Base-by-base conservation (phyloP, 1,140 invertebrate genomes). In the Venturia canescens region DNA sequence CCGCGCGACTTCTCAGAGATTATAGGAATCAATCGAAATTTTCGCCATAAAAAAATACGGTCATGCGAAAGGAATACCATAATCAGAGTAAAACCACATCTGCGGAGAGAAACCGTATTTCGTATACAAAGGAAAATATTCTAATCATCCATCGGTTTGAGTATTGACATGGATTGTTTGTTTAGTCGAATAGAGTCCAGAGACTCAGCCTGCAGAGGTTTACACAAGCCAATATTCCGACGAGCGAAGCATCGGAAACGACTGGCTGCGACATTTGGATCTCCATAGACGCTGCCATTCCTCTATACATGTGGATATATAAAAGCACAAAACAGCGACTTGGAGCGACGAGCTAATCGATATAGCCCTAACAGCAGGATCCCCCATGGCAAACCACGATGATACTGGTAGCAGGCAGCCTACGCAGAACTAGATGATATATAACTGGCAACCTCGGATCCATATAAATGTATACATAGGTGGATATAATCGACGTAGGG, bases 331-430 rank as follows among this genome's bases (percentile, higher is more conserved):
- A n/a, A 31, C 67, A 38, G 31, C 67, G 31, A 70, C 67, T 70
- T 70, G 67, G 38, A 70, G 44, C 31, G 67, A 44, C 18, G 9
- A 38, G 67, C 67, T 38, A 70, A 70, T 70, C 67, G 67, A 70
- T 70, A 70, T 60, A 60, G 21, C 57, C 67, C 67, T 15, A 70
- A 70, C 67, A 34, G 66, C 67, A 34, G 66, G 57, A 67, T 29
- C 66, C 66, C 67, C 29, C 9, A 38, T 34, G 13, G 67, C 31
- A 38, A 21, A 34, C 67, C 31, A 38, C n/a, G 67, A 70, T 70
- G 29, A 34, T 11, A 31, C 16, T 70, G 18, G 57, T 60, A 21
- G 57, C 57, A 60, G 21, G 1, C 6, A 60, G 57, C 3, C 57
- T 60, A 60, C 57, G 21, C 57, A 23, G 18, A 60, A 23, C 57